phyloP scores from a whole-genome alignment of 2,797 vertebrate genomes.

The Telmatherina bonti region DNA sequence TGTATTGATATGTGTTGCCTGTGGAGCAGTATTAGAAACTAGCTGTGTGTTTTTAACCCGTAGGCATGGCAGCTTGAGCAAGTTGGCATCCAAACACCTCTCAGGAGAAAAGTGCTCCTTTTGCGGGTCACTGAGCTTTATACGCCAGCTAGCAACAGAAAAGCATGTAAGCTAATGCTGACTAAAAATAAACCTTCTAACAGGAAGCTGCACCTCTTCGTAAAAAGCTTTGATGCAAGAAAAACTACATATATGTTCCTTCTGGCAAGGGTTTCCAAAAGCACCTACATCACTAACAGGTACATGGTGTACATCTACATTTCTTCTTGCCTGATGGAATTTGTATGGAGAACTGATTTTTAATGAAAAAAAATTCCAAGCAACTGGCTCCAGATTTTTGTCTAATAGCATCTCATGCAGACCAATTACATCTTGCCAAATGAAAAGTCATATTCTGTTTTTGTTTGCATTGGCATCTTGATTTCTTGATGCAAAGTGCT shows the following conservation, averaged over 20 bases:
- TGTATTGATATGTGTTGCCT: conserved; percentile 56
- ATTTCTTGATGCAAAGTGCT: neutral
- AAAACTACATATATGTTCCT: conserved; percentile 13
- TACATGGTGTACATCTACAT: neutral
- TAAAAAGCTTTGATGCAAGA: conserved; percentile 34
- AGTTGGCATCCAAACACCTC: conserved; percentile 66
- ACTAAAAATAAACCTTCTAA: conserved; percentile 67
- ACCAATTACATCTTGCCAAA: neutral
- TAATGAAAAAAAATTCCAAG: conserved; percentile 5
- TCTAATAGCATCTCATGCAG: neutral
- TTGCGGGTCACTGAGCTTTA: conserved; percentile 68
- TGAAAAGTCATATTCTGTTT: conserved; percentile 12
- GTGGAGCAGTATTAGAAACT: conserved; percentile 52
- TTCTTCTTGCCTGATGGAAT: conserved; percentile 7
- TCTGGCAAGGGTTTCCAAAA: conserved; percentile 21
- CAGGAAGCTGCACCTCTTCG: conserved; percentile 26
- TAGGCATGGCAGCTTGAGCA: conserved; percentile 60
- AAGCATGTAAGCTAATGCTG: conserved; percentile 52
- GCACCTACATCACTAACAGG: conserved; percentile 19
- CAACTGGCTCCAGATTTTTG: neutral
- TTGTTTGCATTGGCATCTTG: neutral
- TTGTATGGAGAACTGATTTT: neutral
- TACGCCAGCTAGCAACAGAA: conserved; percentile 43
- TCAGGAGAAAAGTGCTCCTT: conserved; percentile 58
- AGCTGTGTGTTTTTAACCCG: conserved; percentile 52